Base-by-base conservation (phyloP, 2,113 vertebrate genomes). In the Actenoides lindsayi region DNA sequence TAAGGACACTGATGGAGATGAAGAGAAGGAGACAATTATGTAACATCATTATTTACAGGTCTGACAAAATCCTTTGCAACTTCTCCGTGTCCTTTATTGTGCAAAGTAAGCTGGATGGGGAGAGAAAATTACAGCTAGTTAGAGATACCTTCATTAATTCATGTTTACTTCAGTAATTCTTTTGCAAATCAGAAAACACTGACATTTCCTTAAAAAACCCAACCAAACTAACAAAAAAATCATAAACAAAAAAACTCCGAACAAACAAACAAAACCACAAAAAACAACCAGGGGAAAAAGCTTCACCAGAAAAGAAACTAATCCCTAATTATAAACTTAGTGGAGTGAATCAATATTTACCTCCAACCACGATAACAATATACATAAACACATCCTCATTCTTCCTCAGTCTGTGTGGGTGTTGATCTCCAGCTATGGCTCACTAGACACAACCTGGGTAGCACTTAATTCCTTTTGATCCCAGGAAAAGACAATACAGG, bases 311-410 rank as follows among this genome's bases (percentile, higher is more conserved):
- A 86, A 77, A 92, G 3, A 83, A 94, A 74, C 28, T 33, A 59
- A 88, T 74, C 20, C n/a, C 42, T 70, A 94, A 95, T 96, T 93
- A 88, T 73, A 51, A 90, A 42, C 39, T 88, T 56, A 67, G 41
- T 63, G 77, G 54, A 90, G 25, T 42, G n/a, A 92, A 93, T 93
- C 85, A 96, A 70, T 90, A 92, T 95, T 95, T 96, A 93, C 71
- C 31, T 93, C 87, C 91, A 94, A 95, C 90, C 68, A 95, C 33
- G 16, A 39, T 92, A 88, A 78, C 67, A 88, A 74, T 88, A 13
- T 74, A 70, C 41, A 91, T 65, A 88, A 94, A 94, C 59, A 95
- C n/a, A 90, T 70, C 68, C 75, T 90, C 76, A 90, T 77, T 91
- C 85, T 77, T 86, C 77, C 76, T 85, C 25, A 37, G 37, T 37